These are phyloP conservation scores for Sycobia sp. DNA, from an alignment of 1,140 invertebrate species.

Conservation along the genomic window DNA sequence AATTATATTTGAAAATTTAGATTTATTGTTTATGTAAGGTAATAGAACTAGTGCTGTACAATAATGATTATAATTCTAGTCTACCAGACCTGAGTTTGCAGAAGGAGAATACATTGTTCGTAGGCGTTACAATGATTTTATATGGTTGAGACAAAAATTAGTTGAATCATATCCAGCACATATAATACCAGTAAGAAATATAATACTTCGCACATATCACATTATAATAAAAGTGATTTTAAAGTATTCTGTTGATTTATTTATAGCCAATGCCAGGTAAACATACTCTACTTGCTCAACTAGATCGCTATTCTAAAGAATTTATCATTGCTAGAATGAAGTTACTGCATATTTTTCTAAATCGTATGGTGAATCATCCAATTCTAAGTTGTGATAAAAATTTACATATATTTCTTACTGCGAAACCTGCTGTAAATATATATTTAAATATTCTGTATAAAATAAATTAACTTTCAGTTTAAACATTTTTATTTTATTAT, in stretches of 20 bases:
- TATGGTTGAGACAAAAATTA: constrained; percentile 73
- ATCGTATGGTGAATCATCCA: constrained; percentile 70
- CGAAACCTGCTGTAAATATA: constrained; percentile 67
- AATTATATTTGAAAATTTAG: constrained; percentile 27
- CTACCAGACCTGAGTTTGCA: constrained; percentile 70
- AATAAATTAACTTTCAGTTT: too few species aligned
- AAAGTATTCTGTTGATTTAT: constrained; percentile 24
- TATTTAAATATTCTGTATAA: constrained; percentile 6
- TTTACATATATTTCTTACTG: constrained; percentile 72
- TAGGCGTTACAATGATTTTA: constrained; percentile 77
- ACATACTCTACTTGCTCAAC: constrained; percentile 71
- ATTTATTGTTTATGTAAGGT: too few species aligned
- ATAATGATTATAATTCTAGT: constrained; percentile 54
- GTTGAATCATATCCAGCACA: constrained; percentile 72
- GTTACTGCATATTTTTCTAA: constrained; percentile 74
- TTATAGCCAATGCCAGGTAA: constrained; percentile 76
- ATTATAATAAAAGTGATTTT: too few species aligned
- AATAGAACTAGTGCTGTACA: constrained; percentile 3
- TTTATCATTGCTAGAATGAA: constrained; percentile 75
- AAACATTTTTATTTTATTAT: constrained; percentile 31
- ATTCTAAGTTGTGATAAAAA: constrained; percentile 74
- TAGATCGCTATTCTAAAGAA: constrained; percentile 78
- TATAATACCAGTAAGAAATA: constrained; percentile 70
- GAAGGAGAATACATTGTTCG: constrained; percentile 72
- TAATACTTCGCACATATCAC: too few species aligned